phyloP scores from a whole-genome alignment of 2,888 invertebrate species.

The Caenorhabditis sinica region DNA sequence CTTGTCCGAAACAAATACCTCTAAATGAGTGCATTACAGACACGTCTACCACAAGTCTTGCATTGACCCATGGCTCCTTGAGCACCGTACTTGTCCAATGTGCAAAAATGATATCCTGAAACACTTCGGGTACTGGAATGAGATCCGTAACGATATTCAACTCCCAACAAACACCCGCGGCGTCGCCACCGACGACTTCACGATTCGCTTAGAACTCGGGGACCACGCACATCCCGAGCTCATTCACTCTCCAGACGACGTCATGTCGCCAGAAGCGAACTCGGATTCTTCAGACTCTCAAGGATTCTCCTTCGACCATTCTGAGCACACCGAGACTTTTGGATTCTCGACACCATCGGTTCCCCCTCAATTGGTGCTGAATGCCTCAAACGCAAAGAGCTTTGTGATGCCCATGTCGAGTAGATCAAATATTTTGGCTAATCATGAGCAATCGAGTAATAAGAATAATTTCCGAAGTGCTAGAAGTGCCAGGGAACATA shows the following conservation, averaged over 20 bases:
- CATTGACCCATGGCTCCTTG: slow-evolving; percentile 96
- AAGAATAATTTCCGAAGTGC: slow-evolving; percentile 14
- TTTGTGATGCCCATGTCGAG: slow-evolving; percentile 64
- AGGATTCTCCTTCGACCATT: slow-evolving; percentile 64
- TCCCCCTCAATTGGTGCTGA: slow-evolving; percentile 55
- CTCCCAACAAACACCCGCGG: not conserved
- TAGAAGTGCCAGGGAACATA: slow-evolving; percentile 20
- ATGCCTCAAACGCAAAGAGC: slow-evolving; percentile 59
- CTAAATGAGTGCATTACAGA: no score
- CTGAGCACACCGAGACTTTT: slow-evolving; percentile 57
- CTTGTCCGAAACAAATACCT: no score
- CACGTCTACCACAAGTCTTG: slow-evolving; percentile 97
- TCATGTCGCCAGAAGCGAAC: slow-evolving; percentile 38
- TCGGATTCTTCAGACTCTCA: slow-evolving; percentile 59
- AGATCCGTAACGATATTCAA: slow-evolving; percentile 37
- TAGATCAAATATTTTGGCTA: not conserved
- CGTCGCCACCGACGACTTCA: slow-evolving; percentile 19
- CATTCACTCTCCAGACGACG: slow-evolving; percentile 19
- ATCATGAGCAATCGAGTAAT: not conserved
- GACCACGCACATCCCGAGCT: slow-evolving; percentile 14
- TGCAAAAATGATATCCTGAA: slow-evolving; percentile 97
- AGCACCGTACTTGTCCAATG: slow-evolving; percentile 96
- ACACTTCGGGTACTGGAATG: slow-evolving; percentile 84
- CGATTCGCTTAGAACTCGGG: slow-evolving; percentile 43
- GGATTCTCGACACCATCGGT: slow-evolving; percentile 36